Base-by-base conservation (phyloP, 2,797 vertebrate species). In the Petrocephalus schoutedeni region DNA sequence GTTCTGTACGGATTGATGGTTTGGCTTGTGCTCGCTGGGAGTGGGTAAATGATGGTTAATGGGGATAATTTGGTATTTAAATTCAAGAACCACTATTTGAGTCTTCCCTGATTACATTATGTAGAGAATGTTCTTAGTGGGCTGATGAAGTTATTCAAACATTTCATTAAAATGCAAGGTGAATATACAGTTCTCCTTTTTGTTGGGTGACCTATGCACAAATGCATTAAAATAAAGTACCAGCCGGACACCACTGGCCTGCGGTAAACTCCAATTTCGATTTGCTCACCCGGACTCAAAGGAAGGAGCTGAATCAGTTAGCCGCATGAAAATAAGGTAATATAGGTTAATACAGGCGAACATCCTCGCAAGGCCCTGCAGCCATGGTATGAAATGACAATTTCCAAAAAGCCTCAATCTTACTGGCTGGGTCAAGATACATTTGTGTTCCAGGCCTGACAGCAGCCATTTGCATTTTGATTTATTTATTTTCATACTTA, bases 1-100 rank as follows among this genome's bases (percentile, higher is more conserved):
- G 94, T 95, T 93, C 95, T 94, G 95, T 95, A 94, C 94, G 95
- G 96, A 94, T 92, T 93, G 94, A 95, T 96, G 95, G 96, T 95
- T 96, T 94, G 95, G 95, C 95, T 91, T 95, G 92, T 95, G 94
- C 95, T 95, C 94, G 93, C 93, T 91, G 94, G 92, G 94, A 96
- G 95, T 94, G 94, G 94, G 91, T 95, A 95, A 95, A 94, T 96
- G 93, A 95, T 88, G 94, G 92, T 94, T 95, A 96, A 95, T 95
- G 93, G 92, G 92, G 90, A 92, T 95, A 95, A 96, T 96, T 96
- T 95, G 93, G 93, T 94, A 95, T 95, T 94, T 94, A 95, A 95
- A 96, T 96, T 95, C 95, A 95, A 95, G 94, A 95, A 95, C 93
- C 93, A 92, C 94, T 93, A 95, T 95, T 95, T 94, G 93, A 95